These are phyloP conservation scores for Chelonus insularis DNA, from an alignment of 1,140 invertebrate species.

Conservation along the genomic window DNA sequence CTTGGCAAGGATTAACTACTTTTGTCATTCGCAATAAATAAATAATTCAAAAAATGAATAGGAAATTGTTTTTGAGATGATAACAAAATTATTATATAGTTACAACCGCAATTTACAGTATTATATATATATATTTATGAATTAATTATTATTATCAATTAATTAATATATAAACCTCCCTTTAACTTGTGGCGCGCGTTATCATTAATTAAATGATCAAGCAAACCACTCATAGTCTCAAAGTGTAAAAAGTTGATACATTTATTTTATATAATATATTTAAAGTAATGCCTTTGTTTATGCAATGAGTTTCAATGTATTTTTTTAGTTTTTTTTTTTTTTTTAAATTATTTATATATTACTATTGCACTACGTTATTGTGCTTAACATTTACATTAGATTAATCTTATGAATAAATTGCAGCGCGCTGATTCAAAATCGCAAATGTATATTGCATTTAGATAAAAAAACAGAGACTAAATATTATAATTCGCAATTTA, in stretches of 20 bases:
- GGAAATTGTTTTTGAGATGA: slow-evolving; percentile 34
- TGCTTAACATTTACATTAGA: slow-evolving; percentile 45
- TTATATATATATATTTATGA: slow-evolving; percentile 27
- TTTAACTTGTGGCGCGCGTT: background rate
- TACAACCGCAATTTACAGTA: slow-evolving; percentile 47
- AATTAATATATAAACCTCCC: background rate
- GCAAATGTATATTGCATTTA: background rate
- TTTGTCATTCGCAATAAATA: slow-evolving; percentile 50
- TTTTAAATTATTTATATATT: slow-evolving; percentile 40
- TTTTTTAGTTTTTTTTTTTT: background rate
- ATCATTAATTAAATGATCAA: background rate
- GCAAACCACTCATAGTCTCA: slow-evolving; percentile 7
- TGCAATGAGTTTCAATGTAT: slow-evolving; percentile 46
- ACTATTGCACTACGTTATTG: slow-evolving; percentile 42
- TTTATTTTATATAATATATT: too few relatives aligned
- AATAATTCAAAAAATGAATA: slow-evolving; percentile 50
- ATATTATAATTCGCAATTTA: too few relatives aligned
- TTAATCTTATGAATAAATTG: slow-evolving; percentile 48
- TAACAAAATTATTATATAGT: slow-evolving; percentile 41
- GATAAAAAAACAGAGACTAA: background rate
- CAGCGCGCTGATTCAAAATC: slow-evolving; percentile 40
- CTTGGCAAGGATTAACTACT: too few relatives aligned
- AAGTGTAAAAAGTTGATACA: slow-evolving; percentile 46
- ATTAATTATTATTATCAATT: slow-evolving; percentile 4
- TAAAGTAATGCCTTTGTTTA: slow-evolving; percentile 59